Conservation (phyloP, 2,888 invertebrate genomes). For the Linyphia triangularis region DNA sequence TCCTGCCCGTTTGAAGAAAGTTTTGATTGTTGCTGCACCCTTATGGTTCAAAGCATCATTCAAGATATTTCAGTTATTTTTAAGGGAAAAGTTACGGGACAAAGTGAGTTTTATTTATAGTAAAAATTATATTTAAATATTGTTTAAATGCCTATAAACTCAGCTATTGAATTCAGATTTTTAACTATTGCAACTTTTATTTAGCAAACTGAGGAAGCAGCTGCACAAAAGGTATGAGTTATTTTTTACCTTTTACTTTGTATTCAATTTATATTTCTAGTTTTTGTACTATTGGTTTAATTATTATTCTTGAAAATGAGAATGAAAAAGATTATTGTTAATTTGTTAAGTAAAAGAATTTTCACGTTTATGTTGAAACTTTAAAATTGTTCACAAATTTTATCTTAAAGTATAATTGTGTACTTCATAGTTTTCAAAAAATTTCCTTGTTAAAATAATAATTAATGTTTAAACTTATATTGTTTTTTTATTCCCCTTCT, state of each 20-base stretch:
- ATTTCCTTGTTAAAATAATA: too few relatives aligned
- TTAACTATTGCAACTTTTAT: conserved; percentile 31
- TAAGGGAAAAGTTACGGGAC: conserved; percentile 95
- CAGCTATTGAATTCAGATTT: neutral
- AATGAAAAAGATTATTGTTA: neutral
- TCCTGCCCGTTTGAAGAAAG: conserved; percentile 97
- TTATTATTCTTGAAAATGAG: neutral
- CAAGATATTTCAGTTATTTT: conserved; percentile 95
- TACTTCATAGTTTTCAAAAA: too few relatives aligned
- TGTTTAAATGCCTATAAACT: neutral
- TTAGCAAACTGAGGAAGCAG: conserved; percentile 74
- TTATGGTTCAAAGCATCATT: conserved; percentile 99
- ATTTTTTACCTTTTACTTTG: conserved; percentile 12
- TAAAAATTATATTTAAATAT: neutral
- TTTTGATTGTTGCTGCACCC: conserved; percentile 97
- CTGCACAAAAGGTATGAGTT: conserved; percentile 69
- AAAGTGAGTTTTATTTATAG: conserved; percentile 83
- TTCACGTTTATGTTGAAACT: too few relatives aligned
- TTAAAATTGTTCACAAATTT: too few relatives aligned
- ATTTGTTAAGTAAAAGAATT: too few relatives aligned
- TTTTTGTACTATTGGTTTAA: neutral
- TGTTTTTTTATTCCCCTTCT: too few relatives aligned
- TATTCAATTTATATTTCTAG: neutral
- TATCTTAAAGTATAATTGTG: too few relatives aligned
- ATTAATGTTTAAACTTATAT: too few relatives aligned